Evolutionary conservation across 2,888 invertebrate species (phyloP).

Genomic region (Pristionchus japonicus): DNA sequence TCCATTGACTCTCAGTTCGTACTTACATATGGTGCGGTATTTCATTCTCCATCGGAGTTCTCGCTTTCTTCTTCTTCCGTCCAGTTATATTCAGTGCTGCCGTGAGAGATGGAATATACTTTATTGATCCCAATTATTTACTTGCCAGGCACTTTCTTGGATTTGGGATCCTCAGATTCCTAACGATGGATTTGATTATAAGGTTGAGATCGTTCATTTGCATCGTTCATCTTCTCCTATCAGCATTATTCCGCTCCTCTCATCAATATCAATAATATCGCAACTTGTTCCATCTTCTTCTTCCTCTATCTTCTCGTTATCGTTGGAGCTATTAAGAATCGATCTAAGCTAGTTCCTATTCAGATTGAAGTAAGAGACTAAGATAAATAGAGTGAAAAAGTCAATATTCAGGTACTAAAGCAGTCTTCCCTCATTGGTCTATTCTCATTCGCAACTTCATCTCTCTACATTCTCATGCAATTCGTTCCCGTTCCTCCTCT

Average conservation of each 20-base stretch:
- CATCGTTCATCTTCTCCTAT: neutral
- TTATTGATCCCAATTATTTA: neutral
- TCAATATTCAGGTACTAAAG: neutral
- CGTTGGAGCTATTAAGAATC: neutral
- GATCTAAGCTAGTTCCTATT: neutral
- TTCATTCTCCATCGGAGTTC: neutral
- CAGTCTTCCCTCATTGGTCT: neutral
- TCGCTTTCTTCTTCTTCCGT: neutral
- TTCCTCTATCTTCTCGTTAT: neutral
- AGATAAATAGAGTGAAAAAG: neutral
- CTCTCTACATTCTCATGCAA: slow-evolving; percentile 29
- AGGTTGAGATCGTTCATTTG: neutral
- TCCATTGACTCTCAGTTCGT: neutral
- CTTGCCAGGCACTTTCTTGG: neutral
- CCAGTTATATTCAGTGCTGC: neutral
- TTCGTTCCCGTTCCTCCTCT: neutral
- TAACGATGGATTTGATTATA: neutral
- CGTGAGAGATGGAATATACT: neutral
- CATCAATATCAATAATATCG: neutral
- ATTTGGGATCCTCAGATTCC: slow-evolving; percentile 15
- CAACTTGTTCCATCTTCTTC: neutral
- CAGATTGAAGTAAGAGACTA: neutral
- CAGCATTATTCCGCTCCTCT: neutral
- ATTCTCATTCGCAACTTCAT: neutral
- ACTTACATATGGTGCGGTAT: neutral